phyloP scores from a whole-genome alignment of 2,888 invertebrate genomes.

The Amblyjoppa fuscipennis region DNA sequence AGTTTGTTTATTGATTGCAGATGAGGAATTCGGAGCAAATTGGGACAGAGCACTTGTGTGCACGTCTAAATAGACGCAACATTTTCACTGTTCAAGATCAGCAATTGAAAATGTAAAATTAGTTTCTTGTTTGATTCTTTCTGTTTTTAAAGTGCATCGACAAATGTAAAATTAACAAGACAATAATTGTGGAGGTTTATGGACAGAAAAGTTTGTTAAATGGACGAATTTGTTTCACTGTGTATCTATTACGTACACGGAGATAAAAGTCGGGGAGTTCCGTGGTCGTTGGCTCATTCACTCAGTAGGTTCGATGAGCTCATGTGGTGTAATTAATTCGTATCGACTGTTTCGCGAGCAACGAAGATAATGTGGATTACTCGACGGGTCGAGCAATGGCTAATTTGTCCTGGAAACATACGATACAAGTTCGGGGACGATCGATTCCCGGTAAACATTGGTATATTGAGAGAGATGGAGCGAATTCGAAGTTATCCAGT shows the following conservation, averaged over 20 bases:
- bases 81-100: background rate
- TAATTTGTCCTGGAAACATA: conserved; percentile 42
- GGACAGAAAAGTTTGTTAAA: no score
- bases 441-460: conserved; percentile 22
- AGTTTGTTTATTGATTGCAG: background rate
- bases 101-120: background rate
- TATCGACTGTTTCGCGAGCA: conserved; percentile 41
- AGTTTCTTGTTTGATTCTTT: background rate
- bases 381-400: conserved; percentile 47
- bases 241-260: background rate
- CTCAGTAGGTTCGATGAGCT: background rate
- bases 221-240: no score
- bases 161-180: no score
- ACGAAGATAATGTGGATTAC: conserved; percentile 46
- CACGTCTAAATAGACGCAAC: background rate
- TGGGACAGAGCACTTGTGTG: background rate
- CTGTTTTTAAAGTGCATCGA: background rate
- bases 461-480: background rate
- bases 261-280: conserved; percentile 4
- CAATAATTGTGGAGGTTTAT: no score
- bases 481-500: conserved; percentile 29
- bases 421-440: conserved; percentile 19
- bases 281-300: conserved; percentile 15
- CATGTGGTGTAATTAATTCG: conserved; percentile 56
- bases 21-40: background rate